phyloP scores from a whole-genome alignment of 1,140 invertebrate species.

The Coenobita brevimanus region DNA sequence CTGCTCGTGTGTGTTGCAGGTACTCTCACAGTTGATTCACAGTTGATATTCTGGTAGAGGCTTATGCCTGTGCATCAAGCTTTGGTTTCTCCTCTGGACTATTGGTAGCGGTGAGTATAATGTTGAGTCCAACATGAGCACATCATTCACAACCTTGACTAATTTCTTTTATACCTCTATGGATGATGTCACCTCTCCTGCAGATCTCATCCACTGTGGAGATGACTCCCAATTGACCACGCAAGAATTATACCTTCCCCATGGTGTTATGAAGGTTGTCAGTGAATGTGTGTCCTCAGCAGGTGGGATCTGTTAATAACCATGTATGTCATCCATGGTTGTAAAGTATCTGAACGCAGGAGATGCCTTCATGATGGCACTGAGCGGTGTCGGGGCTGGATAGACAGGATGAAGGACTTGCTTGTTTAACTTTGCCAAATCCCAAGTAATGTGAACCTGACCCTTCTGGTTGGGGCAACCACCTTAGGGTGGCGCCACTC shows the following conservation, averaged over 20 bases:
- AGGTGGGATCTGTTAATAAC: conserved; percentile 71
- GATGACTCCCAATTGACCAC: conserved; percentile 71
- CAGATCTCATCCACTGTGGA: conserved; percentile 33
- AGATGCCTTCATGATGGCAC: conserved; percentile 33
- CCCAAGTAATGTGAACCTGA: conserved; percentile 72
- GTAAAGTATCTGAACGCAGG: conserved; percentile 31
- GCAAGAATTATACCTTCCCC: conserved; percentile 71
- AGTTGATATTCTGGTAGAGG: no score
- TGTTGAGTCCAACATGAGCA: not conserved
- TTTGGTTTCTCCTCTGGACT: no score
- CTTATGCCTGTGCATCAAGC: no score
- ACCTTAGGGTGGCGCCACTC: conserved; percentile 74
- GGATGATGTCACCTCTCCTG: not conserved
- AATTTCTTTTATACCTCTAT: not conserved
- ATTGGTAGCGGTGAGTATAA: no score
- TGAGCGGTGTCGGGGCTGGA: conserved; percentile 69
- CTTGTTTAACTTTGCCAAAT: conserved; percentile 71
- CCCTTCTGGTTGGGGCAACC: conserved; percentile 72
- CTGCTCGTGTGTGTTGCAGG: not conserved
- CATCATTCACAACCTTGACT: conserved; percentile 9
- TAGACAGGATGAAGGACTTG: conserved; percentile 64
- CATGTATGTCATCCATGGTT: conserved; percentile 70
- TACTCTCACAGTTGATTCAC: no score
- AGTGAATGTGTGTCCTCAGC: conserved; percentile 67
- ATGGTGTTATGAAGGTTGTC: conserved; percentile 71